These are phyloP conservation scores for Hyppa rectilinea DNA, from an alignment of 2,888 invertebrate species.

Conservation along the genomic window DNA sequence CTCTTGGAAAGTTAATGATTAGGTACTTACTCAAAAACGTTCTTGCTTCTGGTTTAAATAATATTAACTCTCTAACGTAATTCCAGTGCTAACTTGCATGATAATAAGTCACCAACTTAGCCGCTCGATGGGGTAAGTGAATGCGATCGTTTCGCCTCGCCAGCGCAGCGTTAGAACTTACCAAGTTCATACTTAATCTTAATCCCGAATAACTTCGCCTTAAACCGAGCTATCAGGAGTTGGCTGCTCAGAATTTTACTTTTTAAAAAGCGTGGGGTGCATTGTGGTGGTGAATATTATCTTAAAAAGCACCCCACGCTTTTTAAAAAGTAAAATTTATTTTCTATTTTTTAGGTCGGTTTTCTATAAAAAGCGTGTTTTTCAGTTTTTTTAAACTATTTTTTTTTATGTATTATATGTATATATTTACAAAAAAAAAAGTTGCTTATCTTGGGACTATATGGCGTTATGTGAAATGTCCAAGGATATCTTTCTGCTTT, in stretches of 20 bases:
- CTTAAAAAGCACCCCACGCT: too few relatives aligned
- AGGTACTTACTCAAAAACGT: neutral
- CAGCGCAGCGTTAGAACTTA: constrained; percentile 11
- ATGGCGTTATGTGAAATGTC: too few relatives aligned
- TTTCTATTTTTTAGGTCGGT: too few relatives aligned
- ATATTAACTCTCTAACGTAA: constrained; percentile 19
- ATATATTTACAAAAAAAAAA: too few relatives aligned
- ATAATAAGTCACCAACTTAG: constrained; percentile 53
- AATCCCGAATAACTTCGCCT: constrained; percentile 56
- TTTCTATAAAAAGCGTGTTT: too few relatives aligned
- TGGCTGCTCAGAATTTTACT: too few relatives aligned
- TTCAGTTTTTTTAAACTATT: too few relatives aligned
- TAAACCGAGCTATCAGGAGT: constrained; percentile 54
- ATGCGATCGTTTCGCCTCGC: constrained; percentile 34
- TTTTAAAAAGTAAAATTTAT: too few relatives aligned
- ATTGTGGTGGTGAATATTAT: too few relatives aligned
- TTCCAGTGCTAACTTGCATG: constrained; percentile 17
- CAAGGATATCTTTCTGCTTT: neutral
- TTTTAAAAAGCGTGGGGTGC: too few relatives aligned
- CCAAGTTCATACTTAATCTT: constrained; percentile 53
- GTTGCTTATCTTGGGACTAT: too few relatives aligned
- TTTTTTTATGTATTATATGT: too few relatives aligned
- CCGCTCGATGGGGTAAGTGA: constrained; percentile 52
- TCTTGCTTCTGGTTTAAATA: constrained; percentile 1
- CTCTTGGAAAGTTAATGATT: constrained; percentile 14